Evolutionary conservation across 2,888 invertebrate species (phyloP).

Genomic region (Idaea aversata): DNA sequence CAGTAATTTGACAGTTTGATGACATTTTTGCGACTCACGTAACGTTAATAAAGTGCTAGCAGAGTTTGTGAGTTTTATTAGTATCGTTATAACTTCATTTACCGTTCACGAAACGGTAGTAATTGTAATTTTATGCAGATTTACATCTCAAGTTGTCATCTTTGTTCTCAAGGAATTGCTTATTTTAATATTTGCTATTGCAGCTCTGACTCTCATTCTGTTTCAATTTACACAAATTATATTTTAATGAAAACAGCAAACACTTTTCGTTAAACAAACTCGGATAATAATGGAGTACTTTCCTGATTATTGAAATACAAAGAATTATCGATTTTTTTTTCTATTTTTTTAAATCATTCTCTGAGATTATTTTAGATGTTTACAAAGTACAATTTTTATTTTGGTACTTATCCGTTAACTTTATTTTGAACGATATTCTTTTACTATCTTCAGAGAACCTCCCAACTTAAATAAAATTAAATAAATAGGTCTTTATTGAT

Average conservation of each 20-base stretch:
- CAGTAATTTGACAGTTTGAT: slow-evolving; percentile 43
- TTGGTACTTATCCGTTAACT: too few species aligned
- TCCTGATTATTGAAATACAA: background rate
- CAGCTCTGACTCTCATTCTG: background rate
- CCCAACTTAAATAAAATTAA: background rate
- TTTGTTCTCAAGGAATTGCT: background rate
- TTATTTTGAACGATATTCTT: too few species aligned
- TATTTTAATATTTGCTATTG: background rate
- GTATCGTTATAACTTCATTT: slow-evolving; percentile 5
- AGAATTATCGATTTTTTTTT: background rate
- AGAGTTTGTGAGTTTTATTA: slow-evolving; percentile 21
- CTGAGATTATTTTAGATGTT: too few species aligned
- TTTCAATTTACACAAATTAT: background rate
- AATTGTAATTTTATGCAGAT: background rate
- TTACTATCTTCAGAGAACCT: too few species aligned
- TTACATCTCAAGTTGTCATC: background rate
- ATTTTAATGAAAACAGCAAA: background rate
- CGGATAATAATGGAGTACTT: background rate
- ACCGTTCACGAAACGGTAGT: background rate
- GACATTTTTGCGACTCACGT: slow-evolving; percentile 36
- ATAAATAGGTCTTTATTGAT: background rate
- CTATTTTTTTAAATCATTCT: background rate
- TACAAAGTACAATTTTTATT: too few species aligned
- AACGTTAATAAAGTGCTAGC: slow-evolving; percentile 24
- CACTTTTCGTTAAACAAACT: background rate